Percentiles rank a stretch among this genome's conserved stretches.
phyloP scores from a whole-genome alignment of 2,113 vertebrate species.

The Dicaeum eximium region DNA sequence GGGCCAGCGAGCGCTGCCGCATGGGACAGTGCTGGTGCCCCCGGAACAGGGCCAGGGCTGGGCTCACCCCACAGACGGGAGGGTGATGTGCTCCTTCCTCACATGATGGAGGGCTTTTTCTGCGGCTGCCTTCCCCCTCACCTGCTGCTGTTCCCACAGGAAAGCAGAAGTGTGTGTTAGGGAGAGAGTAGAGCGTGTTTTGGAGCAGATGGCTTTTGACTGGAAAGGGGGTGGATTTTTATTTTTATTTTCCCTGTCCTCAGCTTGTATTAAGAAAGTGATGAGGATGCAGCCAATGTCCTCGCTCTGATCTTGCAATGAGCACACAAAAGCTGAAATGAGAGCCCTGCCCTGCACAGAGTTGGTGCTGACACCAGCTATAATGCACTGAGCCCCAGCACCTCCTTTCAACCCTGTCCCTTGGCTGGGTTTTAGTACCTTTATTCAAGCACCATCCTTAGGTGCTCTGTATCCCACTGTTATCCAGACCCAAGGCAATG shows the following conservation, averaged over 20 bases:
- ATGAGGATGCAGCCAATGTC: neutral
- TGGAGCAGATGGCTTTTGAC: conserved; percentile 22
- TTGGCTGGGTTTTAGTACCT: neutral
- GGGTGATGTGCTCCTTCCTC: neutral
- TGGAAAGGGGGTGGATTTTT: neutral
- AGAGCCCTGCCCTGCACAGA: neutral
- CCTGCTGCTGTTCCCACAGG: conserved; percentile 10
- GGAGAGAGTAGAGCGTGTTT: neutral
- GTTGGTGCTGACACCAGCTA: neutral
- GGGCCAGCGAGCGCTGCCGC: rapidly evolving
- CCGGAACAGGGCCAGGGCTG: neutral
- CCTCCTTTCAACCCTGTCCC: neutral
- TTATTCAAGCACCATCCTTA: neutral
- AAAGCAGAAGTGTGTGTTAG: neutral
- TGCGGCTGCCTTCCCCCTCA: neutral
- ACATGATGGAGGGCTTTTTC: neutral
- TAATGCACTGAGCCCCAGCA: neutral
- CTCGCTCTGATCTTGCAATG: neutral
- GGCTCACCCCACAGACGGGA: rapidly evolving
- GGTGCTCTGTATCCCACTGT: neutral
- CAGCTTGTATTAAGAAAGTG: neutral
- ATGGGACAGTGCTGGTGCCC: neutral
- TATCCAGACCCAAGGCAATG: neutral
- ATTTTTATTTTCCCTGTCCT: conserved; percentile 1
- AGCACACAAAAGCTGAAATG: neutral